A percentile compares a stretch with the other conserved stretches of the same genome.
Evolutionary conservation across 2,888 invertebrate species (phyloP).

Genomic region (Aleiodes alternator): DNA sequence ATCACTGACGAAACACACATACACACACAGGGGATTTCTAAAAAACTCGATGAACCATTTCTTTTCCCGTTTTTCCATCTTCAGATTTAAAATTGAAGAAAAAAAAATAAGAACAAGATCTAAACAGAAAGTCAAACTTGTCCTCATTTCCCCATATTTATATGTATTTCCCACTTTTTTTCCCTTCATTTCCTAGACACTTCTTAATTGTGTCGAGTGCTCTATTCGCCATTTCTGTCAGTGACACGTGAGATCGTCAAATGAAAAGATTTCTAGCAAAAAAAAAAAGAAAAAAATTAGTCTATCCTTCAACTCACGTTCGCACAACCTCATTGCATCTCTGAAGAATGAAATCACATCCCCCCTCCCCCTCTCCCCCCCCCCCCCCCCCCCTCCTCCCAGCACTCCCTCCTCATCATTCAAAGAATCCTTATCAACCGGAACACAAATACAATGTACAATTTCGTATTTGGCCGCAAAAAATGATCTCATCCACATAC

Average conservation of each 20-base stretch:
- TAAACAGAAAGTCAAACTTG: constrained; percentile 26
- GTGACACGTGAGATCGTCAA: constrained; percentile 18
- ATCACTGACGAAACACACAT: neutral
- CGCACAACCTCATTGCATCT: constrained; percentile 25
- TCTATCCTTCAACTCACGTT: neutral
- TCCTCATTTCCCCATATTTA: constrained; percentile 33
- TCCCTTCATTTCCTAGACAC: constrained; percentile 13
- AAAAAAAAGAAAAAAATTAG: constrained; percentile 1
- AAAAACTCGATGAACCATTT: constrained; percentile 16
- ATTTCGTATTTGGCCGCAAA: constrained; percentile 15
- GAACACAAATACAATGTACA: constrained; percentile 8
- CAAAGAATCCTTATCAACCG: constrained; percentile 20
- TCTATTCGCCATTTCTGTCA: constrained; percentile 13
- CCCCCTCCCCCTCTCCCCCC: neutral
- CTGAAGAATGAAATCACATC: neutral
- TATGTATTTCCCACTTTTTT: constrained; percentile 11
- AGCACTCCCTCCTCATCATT: no score
- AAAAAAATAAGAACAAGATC: neutral
- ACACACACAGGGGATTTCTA: neutral
- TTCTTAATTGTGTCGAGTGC: constrained; percentile 30
- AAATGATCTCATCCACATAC: neutral
- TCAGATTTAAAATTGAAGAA: neutral
- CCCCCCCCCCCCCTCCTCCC: neutral
- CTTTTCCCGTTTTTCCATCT: neutral
- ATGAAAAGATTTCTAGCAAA: neutral